Evolutionary conservation across 92 coral and sea anemone genomes (phyloP), one percentile per base, ranked within the genome.

Genomic region (Muricea muricata): DNA sequence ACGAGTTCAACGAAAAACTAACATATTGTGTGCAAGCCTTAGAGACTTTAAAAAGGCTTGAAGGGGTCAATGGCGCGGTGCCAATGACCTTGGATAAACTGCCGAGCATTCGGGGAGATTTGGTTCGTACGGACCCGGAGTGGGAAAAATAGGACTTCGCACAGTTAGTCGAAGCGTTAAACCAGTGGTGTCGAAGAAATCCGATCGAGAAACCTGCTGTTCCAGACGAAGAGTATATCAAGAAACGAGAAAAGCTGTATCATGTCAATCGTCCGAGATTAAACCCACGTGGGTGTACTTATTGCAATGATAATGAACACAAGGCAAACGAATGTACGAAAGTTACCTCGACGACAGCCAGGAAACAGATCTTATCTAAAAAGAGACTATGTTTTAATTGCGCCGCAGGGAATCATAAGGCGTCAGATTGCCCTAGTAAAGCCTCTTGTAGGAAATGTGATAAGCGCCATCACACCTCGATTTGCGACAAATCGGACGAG

Each of bases 301-400:
- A 89, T 50, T 89, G 92, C 67, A 84, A 86, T 25, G 84, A 66
- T 58, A 24, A 28, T 34, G 25, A 50, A 18, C 92, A 85, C 87
- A 89, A 61, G 45, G 78, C 92, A 6, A 75, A 31, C 65, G 58
- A 80, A 33, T 85, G 92, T 69, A 28, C 73, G 17, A 89, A 73
- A 35, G 77, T 86, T 24, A 66, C 67, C 7, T 45, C 24, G 35
- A 80, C 41, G 50, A 18, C 89, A 13, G 92, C 86, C 45, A 87
- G 85, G 15, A 85, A 76, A 61, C 81, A 85, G 54, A 86, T 89
- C 42, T 75, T 89, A 11, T 55, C 84, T 82, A 81, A 78, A 54
- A 75, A 83, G 34, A 60, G 89, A 58, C 66, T 91, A 32, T 92
- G 92, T 70, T 91, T 91, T 25, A 91, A 91, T 84, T 85, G 92